These are phyloP conservation scores for Malurus splendens DNA, from an alignment of 2,797 vertebrate genomes.

Conservation along the genomic window DNA sequence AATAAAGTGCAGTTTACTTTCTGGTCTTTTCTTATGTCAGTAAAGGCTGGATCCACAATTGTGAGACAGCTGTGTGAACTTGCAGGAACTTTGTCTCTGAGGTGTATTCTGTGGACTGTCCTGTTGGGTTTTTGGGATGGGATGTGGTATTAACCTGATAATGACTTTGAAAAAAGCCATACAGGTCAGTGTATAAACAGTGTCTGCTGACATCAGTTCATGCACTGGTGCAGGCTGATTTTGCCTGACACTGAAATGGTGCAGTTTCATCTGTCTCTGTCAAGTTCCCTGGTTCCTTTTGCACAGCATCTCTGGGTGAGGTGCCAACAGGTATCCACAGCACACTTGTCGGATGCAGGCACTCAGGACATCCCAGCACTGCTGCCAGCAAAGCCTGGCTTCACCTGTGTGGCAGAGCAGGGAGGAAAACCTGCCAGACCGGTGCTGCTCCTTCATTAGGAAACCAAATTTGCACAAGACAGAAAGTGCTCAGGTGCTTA, in stretches of 20 bases:
- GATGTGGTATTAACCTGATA: neutral
- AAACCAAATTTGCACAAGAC: neutral
- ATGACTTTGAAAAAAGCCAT: neutral
- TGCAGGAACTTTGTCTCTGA: neutral
- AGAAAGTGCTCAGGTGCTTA: neutral
- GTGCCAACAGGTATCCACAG: neutral
- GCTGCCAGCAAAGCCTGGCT: neutral
- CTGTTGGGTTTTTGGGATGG: neutral
- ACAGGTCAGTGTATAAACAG: neutral
- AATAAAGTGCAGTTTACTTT: neutral
- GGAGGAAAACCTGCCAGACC: neutral
- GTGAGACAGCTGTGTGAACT: neutral
- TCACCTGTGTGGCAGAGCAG: neutral
- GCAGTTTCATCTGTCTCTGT: neutral
- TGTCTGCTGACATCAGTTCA: fast-evolving
- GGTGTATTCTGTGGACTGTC: neutral
- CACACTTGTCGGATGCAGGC: neutral
- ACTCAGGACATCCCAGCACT: neutral
- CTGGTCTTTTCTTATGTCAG: neutral
- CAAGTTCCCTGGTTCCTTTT: neutral
- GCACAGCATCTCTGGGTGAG: neutral
- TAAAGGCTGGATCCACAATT: neutral
- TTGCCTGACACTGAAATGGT: neutral
- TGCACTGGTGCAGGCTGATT: neutral
- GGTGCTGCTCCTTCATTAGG: neutral